phyloP scores from a whole-genome alignment of 2,113 vertebrate genomes.

The Budorcas taxicolor region DNA sequence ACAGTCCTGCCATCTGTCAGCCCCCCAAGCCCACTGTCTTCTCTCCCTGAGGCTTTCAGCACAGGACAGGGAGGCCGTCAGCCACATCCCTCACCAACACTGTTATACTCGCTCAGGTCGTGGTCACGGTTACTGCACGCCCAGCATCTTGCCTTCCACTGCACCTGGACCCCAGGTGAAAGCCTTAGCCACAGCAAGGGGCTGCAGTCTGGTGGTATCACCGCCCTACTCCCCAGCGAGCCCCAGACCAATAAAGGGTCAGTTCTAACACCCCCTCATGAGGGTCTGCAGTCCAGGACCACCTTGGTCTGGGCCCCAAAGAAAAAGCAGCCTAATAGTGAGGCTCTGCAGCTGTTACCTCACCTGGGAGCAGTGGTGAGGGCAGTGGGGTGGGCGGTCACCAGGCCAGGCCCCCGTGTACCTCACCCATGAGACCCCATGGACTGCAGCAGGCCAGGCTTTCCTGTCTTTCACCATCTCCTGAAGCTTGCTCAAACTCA shows the following conservation, averaged over 20 bases:
- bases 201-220: neutral
- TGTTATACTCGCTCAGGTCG: accelerated
- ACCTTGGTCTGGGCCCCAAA: no score
- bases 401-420: neutral
- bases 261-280: neutral
- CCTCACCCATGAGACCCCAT: neutral
- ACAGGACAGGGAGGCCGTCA: neutral
- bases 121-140: neutral
- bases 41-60: neutral
- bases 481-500: neutral
- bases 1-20: accelerated
- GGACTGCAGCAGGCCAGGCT: neutral
- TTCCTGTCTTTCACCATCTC: neutral
- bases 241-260: neutral
- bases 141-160: neutral
- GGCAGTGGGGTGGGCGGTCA: accelerated
- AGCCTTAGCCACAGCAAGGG: accelerated
- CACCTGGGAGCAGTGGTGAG: neutral
- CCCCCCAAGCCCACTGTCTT: neutral
- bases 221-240: neutral
- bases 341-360: neutral
- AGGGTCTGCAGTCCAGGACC: neutral
- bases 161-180: no score
- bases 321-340: neutral
- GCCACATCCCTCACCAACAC: neutral